A percentile compares a stretch with the other conserved stretches of the same genome.
These are phyloP conservation scores for Neoscelio sp. DNA, from an alignment of 2,888 invertebrate species.

Conservation along the genomic window DNA sequence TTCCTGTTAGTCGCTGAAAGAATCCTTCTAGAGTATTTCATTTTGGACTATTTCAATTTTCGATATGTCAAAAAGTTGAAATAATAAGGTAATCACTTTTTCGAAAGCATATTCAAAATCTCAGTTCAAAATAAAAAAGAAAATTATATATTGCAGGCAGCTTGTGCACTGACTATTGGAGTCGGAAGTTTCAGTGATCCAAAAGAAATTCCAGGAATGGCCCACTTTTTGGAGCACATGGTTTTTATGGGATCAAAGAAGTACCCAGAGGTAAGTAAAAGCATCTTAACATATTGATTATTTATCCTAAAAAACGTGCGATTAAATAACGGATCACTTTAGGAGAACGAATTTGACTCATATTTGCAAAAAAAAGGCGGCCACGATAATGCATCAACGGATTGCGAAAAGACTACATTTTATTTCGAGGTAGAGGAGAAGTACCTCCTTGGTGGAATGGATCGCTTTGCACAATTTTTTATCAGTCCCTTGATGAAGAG, in stretches of 20 bases:
- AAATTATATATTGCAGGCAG: conserved; percentile 84
- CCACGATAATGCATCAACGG: conserved; percentile 93
- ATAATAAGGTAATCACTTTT: too few relatives aligned
- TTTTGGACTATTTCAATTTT: too few relatives aligned
- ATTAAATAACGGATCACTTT: background rate
- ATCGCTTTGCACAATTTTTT: conserved; percentile 95
- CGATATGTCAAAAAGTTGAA: too few relatives aligned
- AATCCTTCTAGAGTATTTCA: too few relatives aligned
- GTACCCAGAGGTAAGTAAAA: conserved; percentile 89
- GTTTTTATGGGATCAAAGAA: conserved; percentile 97
- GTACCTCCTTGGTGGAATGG: conserved; percentile 89
- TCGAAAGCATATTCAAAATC: too few relatives aligned
- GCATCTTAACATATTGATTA: background rate
- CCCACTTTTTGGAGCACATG: conserved; percentile 96
- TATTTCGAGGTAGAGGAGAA: conserved; percentile 95
- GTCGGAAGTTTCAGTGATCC: conserved; percentile 93
- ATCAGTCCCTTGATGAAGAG: conserved; percentile 93
- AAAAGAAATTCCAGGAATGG: conserved; percentile 89
- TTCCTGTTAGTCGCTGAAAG: too few relatives aligned
- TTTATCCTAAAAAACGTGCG: too few relatives aligned
- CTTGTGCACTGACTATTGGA: conserved; percentile 90
- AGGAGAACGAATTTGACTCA: conserved; percentile 81
- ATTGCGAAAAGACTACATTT: conserved; percentile 93
- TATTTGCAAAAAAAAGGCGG: conserved; percentile 90
- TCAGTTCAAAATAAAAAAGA: too few relatives aligned